A percentile compares a stretch with the other conserved stretches of the same genome.
phyloP scores from a whole-genome alignment of 2,797 vertebrate species.

The Muraenolepis orangiensis region DNA sequence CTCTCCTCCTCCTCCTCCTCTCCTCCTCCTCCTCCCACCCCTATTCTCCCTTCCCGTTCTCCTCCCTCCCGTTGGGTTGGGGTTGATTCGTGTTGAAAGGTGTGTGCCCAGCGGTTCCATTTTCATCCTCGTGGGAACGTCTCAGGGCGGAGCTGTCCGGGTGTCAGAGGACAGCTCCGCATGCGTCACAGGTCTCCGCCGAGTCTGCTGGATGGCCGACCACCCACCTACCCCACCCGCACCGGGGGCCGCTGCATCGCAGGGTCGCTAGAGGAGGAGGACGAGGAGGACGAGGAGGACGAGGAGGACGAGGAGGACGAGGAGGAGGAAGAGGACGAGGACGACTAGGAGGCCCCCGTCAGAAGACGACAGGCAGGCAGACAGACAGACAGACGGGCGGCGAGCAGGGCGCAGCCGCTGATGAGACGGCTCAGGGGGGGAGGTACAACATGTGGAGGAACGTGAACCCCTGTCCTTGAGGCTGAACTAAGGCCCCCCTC shows the following conservation, averaged over 20 bases:
- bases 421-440: not conserved
- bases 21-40: not conserved
- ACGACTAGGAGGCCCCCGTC: slow-evolving; percentile 38
- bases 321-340: too few relatives aligned
- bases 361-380: slow-evolving; percentile 3
- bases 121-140: not conserved
- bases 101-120: not conserved
- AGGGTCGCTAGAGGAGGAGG: too few relatives aligned
- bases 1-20: not conserved
- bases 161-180: slow-evolving; percentile 53
- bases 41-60: too few relatives aligned
- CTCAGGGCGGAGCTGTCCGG: slow-evolving; percentile 22
- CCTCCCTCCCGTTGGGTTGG: not conserved
- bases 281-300: too few relatives aligned
- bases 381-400: not conserved
- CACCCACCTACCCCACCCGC: too few relatives aligned
- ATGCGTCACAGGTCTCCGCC: slow-evolving; percentile 58
- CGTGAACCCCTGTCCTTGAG: not conserved
- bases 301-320: too few relatives aligned
- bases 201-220: slow-evolving; percentile 41
- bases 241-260: too few relatives aligned
- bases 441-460: not conserved
- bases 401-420: not conserved
- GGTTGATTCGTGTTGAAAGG: not conserved
- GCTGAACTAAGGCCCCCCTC: too few relatives aligned